phyloP scores from a whole-genome alignment of 2,113 vertebrate genomes.

The Passer domesticus region DNA sequence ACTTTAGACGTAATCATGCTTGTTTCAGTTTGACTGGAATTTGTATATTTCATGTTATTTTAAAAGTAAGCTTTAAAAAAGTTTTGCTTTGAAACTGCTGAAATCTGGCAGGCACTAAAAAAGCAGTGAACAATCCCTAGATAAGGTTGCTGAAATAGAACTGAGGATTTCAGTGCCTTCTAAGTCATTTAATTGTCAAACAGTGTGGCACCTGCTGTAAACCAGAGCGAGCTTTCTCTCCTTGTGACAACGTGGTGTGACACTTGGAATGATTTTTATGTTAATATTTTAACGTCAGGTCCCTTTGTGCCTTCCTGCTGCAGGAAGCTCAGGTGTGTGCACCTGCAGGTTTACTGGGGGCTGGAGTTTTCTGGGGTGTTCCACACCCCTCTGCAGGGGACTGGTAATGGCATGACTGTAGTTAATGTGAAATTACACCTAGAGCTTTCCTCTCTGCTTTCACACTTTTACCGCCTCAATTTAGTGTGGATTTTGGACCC shows the following conservation, averaged over 20 bases:
- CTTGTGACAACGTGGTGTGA: neutral
- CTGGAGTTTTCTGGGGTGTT: neutral
- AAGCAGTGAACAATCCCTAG: neutral
- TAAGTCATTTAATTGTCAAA: neutral
- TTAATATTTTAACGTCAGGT: neutral
- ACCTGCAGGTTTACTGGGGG: neutral
- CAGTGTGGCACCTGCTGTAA: neutral
- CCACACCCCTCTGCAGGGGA: neutral
- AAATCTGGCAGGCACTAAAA: neutral
- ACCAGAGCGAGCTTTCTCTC: neutral
- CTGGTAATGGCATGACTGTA: neutral
- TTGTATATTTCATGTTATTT: neutral
- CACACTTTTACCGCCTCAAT: accelerated
- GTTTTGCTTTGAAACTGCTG: neutral
- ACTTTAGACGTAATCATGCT: neutral
- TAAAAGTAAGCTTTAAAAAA: neutral
- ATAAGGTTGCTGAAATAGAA: neutral
- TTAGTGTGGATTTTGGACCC: neutral
- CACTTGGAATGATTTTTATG: neutral
- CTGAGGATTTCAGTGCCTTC: neutral
- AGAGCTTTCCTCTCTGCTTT: neutral
- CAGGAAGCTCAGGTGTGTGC: neutral
- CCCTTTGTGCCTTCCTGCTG: neutral
- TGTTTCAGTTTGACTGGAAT: neutral
- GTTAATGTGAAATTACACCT: neutral